Base-by-base conservation (phyloP, 2,113 vertebrate species). In the Hemicordylus capensis region DNA sequence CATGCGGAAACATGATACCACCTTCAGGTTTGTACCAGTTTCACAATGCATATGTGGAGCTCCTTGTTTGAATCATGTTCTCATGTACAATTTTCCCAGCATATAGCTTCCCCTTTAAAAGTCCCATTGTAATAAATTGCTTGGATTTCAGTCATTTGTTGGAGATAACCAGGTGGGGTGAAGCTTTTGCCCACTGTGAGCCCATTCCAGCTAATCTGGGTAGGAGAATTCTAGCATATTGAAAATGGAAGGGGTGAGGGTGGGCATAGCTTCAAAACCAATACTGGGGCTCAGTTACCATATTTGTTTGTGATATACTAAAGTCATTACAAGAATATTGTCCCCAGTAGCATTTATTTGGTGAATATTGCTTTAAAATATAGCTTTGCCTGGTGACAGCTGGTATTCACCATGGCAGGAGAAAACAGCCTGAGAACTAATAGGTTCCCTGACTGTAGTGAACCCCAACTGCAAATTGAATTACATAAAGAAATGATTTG, bases 401-500 rank as follows among this genome's bases (percentile, higher is more conserved):
- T 82, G 54, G 67, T 73, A 73, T 73, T 82, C 31, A 82, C 46
- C 67, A 44, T 82, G 80, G 51, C 24, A n/a, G 9, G 26, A 82
- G 26, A 37, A 67, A 67, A n/a, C n/a, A 67, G 12, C 64, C 31
- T 34, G 9, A 66, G 63, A 54, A 72, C 51, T 70, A 81, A 70
- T 42, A 70, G 80, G 24, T 58, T 72, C 51, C 24, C 39, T 70
- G 26, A 31, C 26, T 44, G 51, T 44, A 3, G 51, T 42, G 67
- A 44, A 59, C 67, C n/a, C 17, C 67, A 73, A 44, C 51, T 73
- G 54, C 67, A 82, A 81, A 42, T 67, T 86, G 14, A 46, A 85
- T 91, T 87, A 69, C 24, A 84, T 42, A 79, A 74, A 31, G 39
- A 85, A 37, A 67, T 64, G 51, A 31, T 34, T 81, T 28, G 26